Evolutionary conservation across 2,888 invertebrate genomes (phyloP), one percentile per base, ranked within the genome.

Genomic region (Drosophila falleni): DNA sequence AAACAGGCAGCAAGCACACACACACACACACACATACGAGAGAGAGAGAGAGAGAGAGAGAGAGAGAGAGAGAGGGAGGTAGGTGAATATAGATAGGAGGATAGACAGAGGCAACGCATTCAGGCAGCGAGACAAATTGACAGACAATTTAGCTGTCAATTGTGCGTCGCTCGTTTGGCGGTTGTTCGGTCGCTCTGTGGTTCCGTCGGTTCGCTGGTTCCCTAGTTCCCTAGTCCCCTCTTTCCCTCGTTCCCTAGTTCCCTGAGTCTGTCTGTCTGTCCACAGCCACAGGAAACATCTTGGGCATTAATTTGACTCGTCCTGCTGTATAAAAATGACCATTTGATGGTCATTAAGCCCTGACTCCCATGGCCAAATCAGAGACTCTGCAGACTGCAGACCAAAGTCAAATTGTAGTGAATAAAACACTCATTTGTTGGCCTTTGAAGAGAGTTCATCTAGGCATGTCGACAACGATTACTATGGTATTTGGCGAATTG

Each of bases 61-160:
- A 53, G 61, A 26, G 50, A 65, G 61, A n/a, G 47, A 16, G 58
- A 53, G 61, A 26, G 53, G 10, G 11, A 10, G 10, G 15, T 44
- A 23, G 33, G 8, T 13, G 8, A 61, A 29, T 13, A 29, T 13
- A 42, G 33, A 33, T 11, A 44, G 51, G 65, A 47, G 56, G 69
- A 53, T 53, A 50, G 56, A 51, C 50, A 35, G 15, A 49, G 26
- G 29, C 15, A 51, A 16, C 80, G 70, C 69, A 75, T 74, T 78
- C 87, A 79, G 87, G 46, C 69, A 77, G 85, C 73, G 77, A 84
- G 85, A 87, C 89, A 86, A 86, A 86, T 89, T 86, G 89, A 85
- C 86, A 89, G 80, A 86, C 89, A 86, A 89, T 87, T 89, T 81
- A 80, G 76, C 87, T 87, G 89, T 87, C 86, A 89, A 85, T 86